Evolutionary conservation across 64 coral and sea anemone species (phyloP), one percentile per base, ranked within the genome.

Genomic region (Montipora capricornis): DNA sequence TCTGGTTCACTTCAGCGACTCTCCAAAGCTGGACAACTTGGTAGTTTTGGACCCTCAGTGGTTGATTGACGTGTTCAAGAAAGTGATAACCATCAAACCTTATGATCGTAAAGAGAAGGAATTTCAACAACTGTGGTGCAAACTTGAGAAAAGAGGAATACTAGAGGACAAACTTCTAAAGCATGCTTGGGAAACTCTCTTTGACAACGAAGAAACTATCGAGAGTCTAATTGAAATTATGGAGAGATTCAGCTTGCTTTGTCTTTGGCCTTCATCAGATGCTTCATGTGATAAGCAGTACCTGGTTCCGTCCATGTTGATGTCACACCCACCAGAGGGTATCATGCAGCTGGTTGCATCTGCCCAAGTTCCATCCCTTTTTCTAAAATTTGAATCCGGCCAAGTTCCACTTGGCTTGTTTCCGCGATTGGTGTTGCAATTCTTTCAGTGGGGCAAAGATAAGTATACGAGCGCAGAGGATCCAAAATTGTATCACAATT

Each of bases 191-290:
- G 16, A 62, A 62, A 19, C 19, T 60, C 29, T 29, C 29, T 29
- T 29, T 26, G 16, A 83, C 15, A 82, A 44, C 22, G n/a, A 3
- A 4, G 44, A 83, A 14, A 17, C n/a, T n/a, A 24, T 83, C 8
- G 29, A 29, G 29, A 29, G 29, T 29, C 29, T 29, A 29, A 11
- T 83, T 20, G 55, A 49, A n/a, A 83, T 83, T 14, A 83, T 83
- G 81, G 81, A 83, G 47, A 83, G 20, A 83, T 83, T 83, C 53
- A 60, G 81, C 81, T 67, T 83, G 50, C 50, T 83, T 9, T 83
- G 81, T 44, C 10, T 9, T 13, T 83, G 81, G 81, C 24, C 81
- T 24, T 8, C 49, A 57, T 20, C 55, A 37, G 17, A 60, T 24
- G 81, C 19, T 19, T 46, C 4, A 5, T 20, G 51, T 49, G 24